Evolutionary conservation across 2,888 invertebrate genomes (phyloP).

Genomic region (Scelioninae gen. 1): DNA sequence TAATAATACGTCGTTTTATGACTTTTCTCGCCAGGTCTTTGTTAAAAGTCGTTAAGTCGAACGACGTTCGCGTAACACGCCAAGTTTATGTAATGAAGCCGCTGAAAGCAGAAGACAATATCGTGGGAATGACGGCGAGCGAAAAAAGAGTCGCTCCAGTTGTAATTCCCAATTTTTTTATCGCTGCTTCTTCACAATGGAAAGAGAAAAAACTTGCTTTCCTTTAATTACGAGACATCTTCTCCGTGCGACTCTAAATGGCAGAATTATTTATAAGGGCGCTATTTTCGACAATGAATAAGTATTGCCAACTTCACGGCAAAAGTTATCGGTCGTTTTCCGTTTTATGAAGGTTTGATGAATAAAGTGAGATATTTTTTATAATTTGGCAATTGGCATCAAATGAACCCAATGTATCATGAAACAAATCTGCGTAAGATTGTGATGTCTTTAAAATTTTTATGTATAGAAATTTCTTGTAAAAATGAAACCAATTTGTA

Average conservation of each 20-base stretch:
- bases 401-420: too few species aligned
- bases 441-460: too few species aligned
- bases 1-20: constrained; percentile 41
- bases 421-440: too few species aligned
- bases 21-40: constrained; percentile 34
- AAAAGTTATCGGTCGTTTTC: neutral
- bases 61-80: constrained; percentile 45
- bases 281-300: constrained; percentile 7
- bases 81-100: constrained; percentile 64
- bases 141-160: constrained; percentile 37
- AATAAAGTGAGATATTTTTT: neutral
- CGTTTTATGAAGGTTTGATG: neutral
- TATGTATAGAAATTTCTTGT: too few species aligned
- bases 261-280: constrained; percentile 41
- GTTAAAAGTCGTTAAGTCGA: constrained; percentile 54
- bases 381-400: neutral
- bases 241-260: constrained; percentile 14
- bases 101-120: constrained; percentile 64
- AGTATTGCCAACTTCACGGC: constrained; percentile 1
- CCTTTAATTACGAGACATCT: constrained; percentile 53
- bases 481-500: too few species aligned
- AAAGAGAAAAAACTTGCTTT: constrained; percentile 50
- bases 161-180: constrained; percentile 63
- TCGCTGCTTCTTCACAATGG: constrained; percentile 40
- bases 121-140: constrained; percentile 21